Percentiles rank a stretch among this genome's conserved stretches.
Evolutionary conservation across 2,888 invertebrate species (phyloP).

Genomic region (Flabesymbios commensalis): DNA sequence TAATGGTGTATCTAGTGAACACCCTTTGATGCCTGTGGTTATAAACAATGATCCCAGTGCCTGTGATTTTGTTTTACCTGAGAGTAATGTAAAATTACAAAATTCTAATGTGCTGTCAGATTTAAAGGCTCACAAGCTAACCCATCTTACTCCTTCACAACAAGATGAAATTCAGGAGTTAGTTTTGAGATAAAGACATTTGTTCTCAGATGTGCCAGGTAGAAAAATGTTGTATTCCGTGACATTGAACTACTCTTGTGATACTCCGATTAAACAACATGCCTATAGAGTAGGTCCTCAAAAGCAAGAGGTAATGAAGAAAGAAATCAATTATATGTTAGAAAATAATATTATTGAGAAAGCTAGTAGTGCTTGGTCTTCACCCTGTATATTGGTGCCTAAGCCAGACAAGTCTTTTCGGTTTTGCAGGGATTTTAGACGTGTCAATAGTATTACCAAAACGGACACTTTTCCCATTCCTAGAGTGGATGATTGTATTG

Average conservation of each 20-base stretch:
- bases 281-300: neutral
- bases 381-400: slow-evolving; percentile 30
- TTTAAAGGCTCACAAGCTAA: too few species aligned
- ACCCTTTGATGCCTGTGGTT: too few species aligned
- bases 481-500: slow-evolving; percentile 39
- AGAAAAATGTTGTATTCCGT: too few species aligned
- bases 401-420: slow-evolving; percentile 8
- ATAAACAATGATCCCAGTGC: too few species aligned
- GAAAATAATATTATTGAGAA: slow-evolving; percentile 38
- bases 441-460: slow-evolving; percentile 37
- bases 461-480: slow-evolving; percentile 37
- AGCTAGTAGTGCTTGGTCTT: slow-evolving; percentile 34
- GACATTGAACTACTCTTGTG: too few species aligned
- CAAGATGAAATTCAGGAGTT: too few species aligned
- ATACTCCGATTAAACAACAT: neutral
- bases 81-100: too few species aligned
- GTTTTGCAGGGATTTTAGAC: slow-evolving; percentile 36
- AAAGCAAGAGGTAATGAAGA: slow-evolving; percentile 11
- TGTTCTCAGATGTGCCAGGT: neutral
- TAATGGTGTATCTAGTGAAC: too few species aligned
- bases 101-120: too few species aligned
- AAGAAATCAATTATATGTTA: slow-evolving; percentile 34
- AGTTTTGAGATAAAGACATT: too few species aligned
- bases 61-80: too few species aligned
- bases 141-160: too few species aligned